Percentiles rank a stretch among this genome's conserved stretches.
Evolutionary conservation across 2,113 vertebrate species (phyloP).

Genomic region (Cynoglossus semilaevis): DNA sequence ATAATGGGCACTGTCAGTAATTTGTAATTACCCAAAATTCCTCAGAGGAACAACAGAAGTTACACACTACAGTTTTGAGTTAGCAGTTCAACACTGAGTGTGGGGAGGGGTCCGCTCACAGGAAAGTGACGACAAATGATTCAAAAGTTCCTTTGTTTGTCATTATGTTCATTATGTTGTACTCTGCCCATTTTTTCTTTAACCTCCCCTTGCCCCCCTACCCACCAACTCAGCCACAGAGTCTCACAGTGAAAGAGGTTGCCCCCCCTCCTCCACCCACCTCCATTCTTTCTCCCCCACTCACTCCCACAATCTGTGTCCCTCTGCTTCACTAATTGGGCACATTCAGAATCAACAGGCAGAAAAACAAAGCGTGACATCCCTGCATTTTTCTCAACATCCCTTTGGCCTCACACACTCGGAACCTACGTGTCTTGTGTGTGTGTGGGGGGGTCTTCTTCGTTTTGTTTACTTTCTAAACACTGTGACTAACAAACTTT

Average conservation of each 20-base stretch:
- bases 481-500: slow-evolving; percentile 24
- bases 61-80: slow-evolving; percentile 8
- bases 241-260: slow-evolving; percentile 56
- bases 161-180: slow-evolving; percentile 60
- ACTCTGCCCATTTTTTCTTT: slow-evolving; percentile 51
- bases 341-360: slow-evolving; percentile 83
- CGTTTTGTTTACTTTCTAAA: slow-evolving; percentile 21
- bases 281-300: slow-evolving; percentile 20
- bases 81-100: slow-evolving; percentile 4
- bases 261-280: slow-evolving; percentile 5
- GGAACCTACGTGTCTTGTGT: slow-evolving; percentile 17
- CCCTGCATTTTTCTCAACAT: slow-evolving; percentile 70
- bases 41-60: too few species aligned
- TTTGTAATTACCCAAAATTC: too few species aligned
- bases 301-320: slow-evolving; percentile 58
- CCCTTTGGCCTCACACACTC: slow-evolving; percentile 57
- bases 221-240: slow-evolving; percentile 43
- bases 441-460: slow-evolving; percentile 7
- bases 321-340: slow-evolving; percentile 79
- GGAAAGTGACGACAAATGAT: slow-evolving; percentile 55
- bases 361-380: slow-evolving; percentile 83
- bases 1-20: too few species aligned
- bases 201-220: slow-evolving; percentile 43
- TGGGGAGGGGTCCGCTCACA: slow-evolving; percentile 27
- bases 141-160: slow-evolving; percentile 72